Evolutionary conservation across 2,797 vertebrate genomes (phyloP), one percentile per base, ranked within the genome.

Genomic region (Squalus acanthias): DNA sequence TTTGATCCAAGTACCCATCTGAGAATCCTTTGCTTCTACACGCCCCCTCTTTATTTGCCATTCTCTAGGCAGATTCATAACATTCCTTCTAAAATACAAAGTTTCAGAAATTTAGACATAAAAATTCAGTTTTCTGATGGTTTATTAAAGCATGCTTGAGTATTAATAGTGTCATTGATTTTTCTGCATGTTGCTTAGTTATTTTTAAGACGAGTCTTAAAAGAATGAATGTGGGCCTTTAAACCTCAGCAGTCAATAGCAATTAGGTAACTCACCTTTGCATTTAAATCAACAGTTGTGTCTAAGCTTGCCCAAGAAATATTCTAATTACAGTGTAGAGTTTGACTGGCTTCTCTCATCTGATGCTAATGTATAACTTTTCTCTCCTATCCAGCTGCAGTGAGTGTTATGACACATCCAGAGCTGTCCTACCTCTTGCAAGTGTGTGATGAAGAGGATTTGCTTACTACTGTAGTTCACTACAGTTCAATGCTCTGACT

Each of bases 341-440:
- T 33, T 33, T 95, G 94, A 74, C 53, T 95, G 50, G 70, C 94
- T 74, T 76, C 72, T 53, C 72, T 76, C 63, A n/a, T 65, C 46
- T 57, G 50, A 76, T 57, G 50, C 3, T 88, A 26, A 96, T 50
- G 9, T 8, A 96, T 26, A 50, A 50, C 33, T n/a, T 9, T 79
- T 95, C 57, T 24, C 0, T 0, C 65, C 96, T 72, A 95, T 2
- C 0, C 97, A 98, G 98, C 96, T 96, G 98, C 98, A 97, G 97
- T 96, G 5, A 97, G 96, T 85, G 0, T 24, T 0, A 96, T 96
- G 97, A 97, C 96, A 46, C 60, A 96, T 76, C 92, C 97, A 88
- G 0, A 4, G 72, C 95, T 96, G 96, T 94, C 96, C 96, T 76
- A 1, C 94, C 94, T 39, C 88, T 76, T 96, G 67, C 96, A 96